These are phyloP conservation scores for Eira barbara DNA, from an alignment of 2,113 vertebrate genomes.

Conservation along the genomic window DNA sequence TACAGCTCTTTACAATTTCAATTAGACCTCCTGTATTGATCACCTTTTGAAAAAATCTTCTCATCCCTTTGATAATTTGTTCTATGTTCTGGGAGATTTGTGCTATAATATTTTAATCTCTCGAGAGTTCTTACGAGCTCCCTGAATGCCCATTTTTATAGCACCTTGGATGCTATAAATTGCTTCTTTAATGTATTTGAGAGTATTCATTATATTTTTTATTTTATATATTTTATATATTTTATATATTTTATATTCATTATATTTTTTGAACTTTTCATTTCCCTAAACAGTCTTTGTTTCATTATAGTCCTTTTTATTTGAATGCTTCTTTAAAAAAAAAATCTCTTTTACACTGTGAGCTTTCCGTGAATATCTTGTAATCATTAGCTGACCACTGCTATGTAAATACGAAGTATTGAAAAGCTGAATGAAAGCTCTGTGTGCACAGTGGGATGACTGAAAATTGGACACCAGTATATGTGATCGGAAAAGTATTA, in stretches of 20 bases:
- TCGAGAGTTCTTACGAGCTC: not conserved
- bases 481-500: not conserved
- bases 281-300: not conserved
- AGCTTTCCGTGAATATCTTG: not conserved
- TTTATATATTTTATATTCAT: too few species aligned
- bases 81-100: not conserved
- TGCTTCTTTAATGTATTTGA: slow-evolving; percentile 23
- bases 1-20: slow-evolving; percentile 18
- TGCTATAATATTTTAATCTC: slow-evolving; percentile 29
- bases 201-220: slow-evolving; percentile 18
- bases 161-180: not conserved
- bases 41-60: not conserved
- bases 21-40: not conserved
- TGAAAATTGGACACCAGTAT: not conserved
- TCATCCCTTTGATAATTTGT: slow-evolving; percentile 46
- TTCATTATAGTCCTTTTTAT: not conserved
- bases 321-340: not conserved
- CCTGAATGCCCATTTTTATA: slow-evolving; percentile 32
- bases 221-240: too few species aligned
- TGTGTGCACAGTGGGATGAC: not conserved
- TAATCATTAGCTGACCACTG: not conserved
- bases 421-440: not conserved
- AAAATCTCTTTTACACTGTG: not conserved
- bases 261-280: not conserved
- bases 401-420: not conserved